Evolutionary conservation across 2,113 vertebrate genomes (phyloP).

Genomic region (Nanger granti): DNA sequence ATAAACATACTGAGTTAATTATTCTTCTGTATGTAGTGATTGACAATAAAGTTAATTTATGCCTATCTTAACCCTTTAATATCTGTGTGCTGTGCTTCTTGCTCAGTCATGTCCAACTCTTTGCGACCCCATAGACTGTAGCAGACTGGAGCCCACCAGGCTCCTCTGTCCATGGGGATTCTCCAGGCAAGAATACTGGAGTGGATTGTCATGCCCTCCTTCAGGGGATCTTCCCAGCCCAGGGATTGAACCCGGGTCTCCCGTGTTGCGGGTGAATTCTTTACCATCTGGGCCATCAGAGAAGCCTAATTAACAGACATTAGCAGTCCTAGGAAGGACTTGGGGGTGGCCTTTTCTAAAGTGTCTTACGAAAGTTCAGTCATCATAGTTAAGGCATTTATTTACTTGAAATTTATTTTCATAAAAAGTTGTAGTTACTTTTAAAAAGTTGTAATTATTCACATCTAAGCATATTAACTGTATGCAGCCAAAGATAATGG

Average conservation of each 20-base stretch:
- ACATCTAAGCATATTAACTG: neutral
- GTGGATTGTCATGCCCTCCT: neutral
- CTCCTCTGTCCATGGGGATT: neutral
- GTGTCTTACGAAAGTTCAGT: neutral
- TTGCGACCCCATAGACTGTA: neutral
- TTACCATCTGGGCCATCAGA: neutral
- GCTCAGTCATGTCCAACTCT: neutral
- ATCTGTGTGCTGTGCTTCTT: neutral
- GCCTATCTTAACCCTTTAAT: constrained; percentile 74
- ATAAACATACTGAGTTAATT: constrained; percentile 85
- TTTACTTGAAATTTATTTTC: neutral
- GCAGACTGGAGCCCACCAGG: neutral
- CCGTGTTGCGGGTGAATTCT: neutral
- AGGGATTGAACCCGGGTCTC: neutral
- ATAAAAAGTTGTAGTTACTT: neutral
- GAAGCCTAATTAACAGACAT: constrained; percentile 46
- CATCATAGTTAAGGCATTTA: neutral
- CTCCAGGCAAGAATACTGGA: neutral
- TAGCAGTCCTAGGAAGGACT: constrained; percentile 42
- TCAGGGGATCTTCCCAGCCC: neutral
- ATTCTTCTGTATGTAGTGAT: constrained; percentile 82
- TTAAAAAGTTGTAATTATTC: neutral
- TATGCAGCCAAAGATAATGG: neutral
- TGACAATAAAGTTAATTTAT: constrained; percentile 83
- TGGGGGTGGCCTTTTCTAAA: neutral